Evolutionary conservation across 2,113 vertebrate genomes (phyloP).

Genomic region (Pseudopipra pipra): DNA sequence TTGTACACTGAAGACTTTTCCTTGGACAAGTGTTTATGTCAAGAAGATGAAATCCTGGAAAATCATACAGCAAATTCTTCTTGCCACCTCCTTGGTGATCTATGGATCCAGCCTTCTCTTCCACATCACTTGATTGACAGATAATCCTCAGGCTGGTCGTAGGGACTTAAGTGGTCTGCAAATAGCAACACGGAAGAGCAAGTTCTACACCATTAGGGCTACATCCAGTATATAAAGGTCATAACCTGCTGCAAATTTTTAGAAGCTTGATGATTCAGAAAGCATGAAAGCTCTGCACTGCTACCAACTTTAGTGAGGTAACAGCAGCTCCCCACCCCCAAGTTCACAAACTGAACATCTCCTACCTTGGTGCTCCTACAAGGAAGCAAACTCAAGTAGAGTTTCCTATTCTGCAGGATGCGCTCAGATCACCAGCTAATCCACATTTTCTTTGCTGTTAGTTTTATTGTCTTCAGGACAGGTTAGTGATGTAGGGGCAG

Average conservation of each 20-base stretch:
- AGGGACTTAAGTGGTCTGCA: neutral
- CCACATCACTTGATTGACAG: neutral
- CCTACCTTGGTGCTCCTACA: neutral
- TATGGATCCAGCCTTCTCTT: neutral
- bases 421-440: neutral
- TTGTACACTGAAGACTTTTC: neutral
- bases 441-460: neutral
- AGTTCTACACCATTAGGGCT: neutral
- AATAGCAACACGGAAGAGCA: neutral
- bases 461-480: neutral
- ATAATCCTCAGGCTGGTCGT: neutral
- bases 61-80: neutral
- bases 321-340: neutral
- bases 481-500: neutral
- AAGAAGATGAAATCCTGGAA: neutral
- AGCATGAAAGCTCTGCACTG: neutral
- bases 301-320: neutral
- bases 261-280: neutral
- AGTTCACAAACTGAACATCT: neutral
- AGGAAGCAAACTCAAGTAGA: neutral
- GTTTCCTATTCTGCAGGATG: neutral
- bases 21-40: neutral
- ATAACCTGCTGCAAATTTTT: neutral
- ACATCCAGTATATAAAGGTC: neutral
- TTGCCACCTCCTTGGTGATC: neutral